These are phyloP conservation scores for Varanus salvator DNA, from an alignment of 2,113 vertebrate genomes.

Conservation along the genomic window DNA sequence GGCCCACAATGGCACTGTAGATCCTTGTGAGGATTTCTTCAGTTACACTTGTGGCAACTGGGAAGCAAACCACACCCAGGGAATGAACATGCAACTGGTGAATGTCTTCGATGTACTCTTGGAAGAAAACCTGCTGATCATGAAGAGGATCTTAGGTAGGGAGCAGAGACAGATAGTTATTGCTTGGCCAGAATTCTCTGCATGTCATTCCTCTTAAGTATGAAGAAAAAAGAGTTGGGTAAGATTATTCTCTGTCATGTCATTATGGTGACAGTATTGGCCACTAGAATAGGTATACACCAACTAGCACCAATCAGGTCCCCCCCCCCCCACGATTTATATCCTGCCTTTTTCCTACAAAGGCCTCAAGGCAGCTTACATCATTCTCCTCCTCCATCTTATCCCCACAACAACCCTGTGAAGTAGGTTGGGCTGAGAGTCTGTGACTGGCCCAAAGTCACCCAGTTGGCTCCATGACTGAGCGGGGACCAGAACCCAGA, in stretches of 20 bases:
- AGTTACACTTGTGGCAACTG: conserved; percentile 72
- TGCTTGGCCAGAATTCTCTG: conserved; percentile 24
- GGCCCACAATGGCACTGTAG: conserved; percentile 67
- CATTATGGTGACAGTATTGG: background rate
- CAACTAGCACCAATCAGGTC: background rate
- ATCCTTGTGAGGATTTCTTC: conserved; percentile 80
- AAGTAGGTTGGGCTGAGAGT: too few relatives aligned
- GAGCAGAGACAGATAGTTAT: conserved; percentile 3
- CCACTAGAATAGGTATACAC: background rate
- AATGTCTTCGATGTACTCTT: conserved; percentile 65
- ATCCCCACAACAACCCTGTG: too few relatives aligned
- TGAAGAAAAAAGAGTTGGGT: background rate
- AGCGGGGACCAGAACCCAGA: too few relatives aligned
- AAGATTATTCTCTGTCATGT: background rate
- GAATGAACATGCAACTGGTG: conserved; percentile 36
- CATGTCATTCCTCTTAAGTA: background rate
- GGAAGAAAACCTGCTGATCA: conserved; percentile 73
- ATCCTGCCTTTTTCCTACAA: too few relatives aligned
- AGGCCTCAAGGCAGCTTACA: too few relatives aligned
- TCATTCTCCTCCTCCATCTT: too few relatives aligned
- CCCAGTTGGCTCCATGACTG: too few relatives aligned
- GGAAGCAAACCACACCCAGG: conserved; percentile 44
- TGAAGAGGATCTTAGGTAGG: conserved; percentile 77
- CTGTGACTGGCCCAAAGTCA: too few relatives aligned
- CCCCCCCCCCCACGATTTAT: too few relatives aligned